phyloP scores from a whole-genome alignment of 1,140 invertebrate species.

The Formica exsecta region DNA sequence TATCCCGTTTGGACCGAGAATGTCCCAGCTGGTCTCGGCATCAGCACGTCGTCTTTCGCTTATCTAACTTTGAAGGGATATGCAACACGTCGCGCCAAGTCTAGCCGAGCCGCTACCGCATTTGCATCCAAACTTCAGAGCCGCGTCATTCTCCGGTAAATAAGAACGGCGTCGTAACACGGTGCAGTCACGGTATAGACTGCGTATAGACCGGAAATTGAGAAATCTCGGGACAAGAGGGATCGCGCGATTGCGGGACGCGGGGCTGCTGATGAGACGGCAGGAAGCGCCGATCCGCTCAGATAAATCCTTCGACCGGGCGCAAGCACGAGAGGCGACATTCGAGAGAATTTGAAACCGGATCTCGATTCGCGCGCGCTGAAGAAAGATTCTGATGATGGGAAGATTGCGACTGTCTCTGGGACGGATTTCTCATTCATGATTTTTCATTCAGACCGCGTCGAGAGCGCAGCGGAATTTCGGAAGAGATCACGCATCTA shows the following conservation, averaged over 20 bases:
- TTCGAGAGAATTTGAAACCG: slow-evolving; percentile 45
- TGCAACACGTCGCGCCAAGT: slow-evolving; percentile 18
- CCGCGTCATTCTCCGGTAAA: neutral
- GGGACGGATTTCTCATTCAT: slow-evolving; percentile 59
- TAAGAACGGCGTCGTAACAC: slow-evolving; percentile 40
- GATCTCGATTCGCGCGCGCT: slow-evolving; percentile 27
- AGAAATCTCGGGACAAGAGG: slow-evolving; percentile 21
- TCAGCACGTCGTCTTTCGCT: slow-evolving; percentile 42
- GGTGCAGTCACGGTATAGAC: neutral
- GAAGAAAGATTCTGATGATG: slow-evolving; percentile 54
- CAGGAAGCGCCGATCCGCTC: slow-evolving; percentile 44
- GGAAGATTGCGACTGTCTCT: slow-evolving; percentile 50
- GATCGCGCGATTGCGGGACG: neutral
- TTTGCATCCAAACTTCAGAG: slow-evolving; percentile 27
- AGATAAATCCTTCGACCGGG: slow-evolving; percentile 44
- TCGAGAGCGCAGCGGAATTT: slow-evolving; percentile 49
- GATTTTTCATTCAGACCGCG: slow-evolving; percentile 48
- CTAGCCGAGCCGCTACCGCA: slow-evolving; percentile 5
- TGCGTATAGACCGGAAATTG: neutral
- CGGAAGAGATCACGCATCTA: slow-evolving; percentile 57
- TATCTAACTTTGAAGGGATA: slow-evolving; percentile 38
- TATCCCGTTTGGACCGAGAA: neutral
- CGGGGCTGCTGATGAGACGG: slow-evolving; percentile 37
- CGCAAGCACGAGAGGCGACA: neutral
- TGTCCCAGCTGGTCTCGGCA: slow-evolving; percentile 45